Conservation (phyloP, 2,888 invertebrate species). For the Clunio marinus region DNA sequence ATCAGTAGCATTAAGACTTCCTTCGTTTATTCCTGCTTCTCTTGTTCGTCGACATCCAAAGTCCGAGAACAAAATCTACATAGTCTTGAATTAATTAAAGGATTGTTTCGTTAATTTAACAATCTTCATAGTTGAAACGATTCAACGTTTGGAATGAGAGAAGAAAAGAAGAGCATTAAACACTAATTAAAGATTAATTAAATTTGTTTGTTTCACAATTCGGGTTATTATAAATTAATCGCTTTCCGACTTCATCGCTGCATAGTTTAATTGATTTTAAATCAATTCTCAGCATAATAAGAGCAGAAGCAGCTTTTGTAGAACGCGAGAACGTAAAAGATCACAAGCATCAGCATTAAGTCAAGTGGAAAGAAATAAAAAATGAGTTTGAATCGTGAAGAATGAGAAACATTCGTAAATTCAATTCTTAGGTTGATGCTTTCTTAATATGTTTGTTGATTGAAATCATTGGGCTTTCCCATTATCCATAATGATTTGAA, state of each 20-base stretch:
- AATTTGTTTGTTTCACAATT: slow-evolving; percentile 36
- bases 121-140: background rate
- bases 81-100: slow-evolving; percentile 36
- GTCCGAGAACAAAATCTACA: slow-evolving; percentile 11
- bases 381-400: background rate
- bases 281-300: background rate
- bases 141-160: background rate
- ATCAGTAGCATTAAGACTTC: slow-evolving; percentile 13
- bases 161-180: slow-evolving; percentile 33
- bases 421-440: too few relatives aligned
- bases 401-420: too few relatives aligned
- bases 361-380: slow-evolving; percentile 36
- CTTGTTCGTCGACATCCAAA: background rate
- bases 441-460: slow-evolving; percentile 8
- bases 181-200: slow-evolving; percentile 39
- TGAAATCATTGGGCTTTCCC: too few relatives aligned
- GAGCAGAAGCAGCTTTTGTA: slow-evolving; percentile 18
- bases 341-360: slow-evolving; percentile 20
- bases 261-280: background rate
- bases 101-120: slow-evolving; percentile 12
- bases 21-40: background rate
- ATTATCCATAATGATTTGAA: too few relatives aligned
- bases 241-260: background rate
- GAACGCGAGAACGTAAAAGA: slow-evolving; percentile 1
- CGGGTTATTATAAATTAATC: too few relatives aligned